Evolutionary conservation across 1,140 invertebrate species (phyloP).

Genomic region (Drosophila melanogaster): DNA sequence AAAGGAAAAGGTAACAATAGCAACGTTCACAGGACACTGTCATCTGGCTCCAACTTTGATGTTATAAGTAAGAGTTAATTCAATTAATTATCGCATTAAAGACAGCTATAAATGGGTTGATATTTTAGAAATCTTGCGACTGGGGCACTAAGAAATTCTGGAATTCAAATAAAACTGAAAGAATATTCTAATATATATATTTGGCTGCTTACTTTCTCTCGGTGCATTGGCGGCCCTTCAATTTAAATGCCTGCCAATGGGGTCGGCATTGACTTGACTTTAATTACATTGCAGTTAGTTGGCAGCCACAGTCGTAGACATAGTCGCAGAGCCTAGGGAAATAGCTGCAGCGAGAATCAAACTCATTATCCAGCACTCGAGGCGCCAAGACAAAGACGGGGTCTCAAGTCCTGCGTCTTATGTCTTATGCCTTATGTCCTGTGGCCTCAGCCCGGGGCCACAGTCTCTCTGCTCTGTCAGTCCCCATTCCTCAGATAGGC

Average conservation of each 20-base stretch:
- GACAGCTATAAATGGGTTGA: neutral
- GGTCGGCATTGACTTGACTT: slow-evolving; percentile 72
- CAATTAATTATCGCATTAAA: too few relatives aligned
- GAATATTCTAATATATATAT: too few relatives aligned
- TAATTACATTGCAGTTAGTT: slow-evolving; percentile 73
- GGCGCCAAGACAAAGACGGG: slow-evolving; percentile 47
- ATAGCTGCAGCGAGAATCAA: slow-evolving; percentile 67
- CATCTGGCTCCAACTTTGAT: slow-evolving; percentile 11
- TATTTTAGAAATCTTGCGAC: neutral
- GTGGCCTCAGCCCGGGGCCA: slow-evolving; percentile 39
- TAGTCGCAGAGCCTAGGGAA: slow-evolving; percentile 49
- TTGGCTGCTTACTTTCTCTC: neutral
- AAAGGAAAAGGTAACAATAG: slow-evolving; percentile 42
- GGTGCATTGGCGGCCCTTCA: slow-evolving; percentile 16
- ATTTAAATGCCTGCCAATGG: slow-evolving; percentile 42
- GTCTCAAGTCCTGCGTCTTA: slow-evolving; percentile 8
- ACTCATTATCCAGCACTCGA: slow-evolving; percentile 74
- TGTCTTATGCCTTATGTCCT: slow-evolving; percentile 8
- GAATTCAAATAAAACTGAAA: too few relatives aligned
- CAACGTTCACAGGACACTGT: slow-evolving; percentile 23
- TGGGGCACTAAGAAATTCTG: too few relatives aligned
- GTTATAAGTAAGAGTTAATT: neutral
- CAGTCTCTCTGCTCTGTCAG: neutral
- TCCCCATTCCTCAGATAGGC: slow-evolving; percentile 18
- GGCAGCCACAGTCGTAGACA: slow-evolving; percentile 25